A percentile compares a stretch with the other conserved stretches of the same genome.
Evolutionary conservation across 2,888 invertebrate species (phyloP).

Genomic region (Lissonota sp.): DNA sequence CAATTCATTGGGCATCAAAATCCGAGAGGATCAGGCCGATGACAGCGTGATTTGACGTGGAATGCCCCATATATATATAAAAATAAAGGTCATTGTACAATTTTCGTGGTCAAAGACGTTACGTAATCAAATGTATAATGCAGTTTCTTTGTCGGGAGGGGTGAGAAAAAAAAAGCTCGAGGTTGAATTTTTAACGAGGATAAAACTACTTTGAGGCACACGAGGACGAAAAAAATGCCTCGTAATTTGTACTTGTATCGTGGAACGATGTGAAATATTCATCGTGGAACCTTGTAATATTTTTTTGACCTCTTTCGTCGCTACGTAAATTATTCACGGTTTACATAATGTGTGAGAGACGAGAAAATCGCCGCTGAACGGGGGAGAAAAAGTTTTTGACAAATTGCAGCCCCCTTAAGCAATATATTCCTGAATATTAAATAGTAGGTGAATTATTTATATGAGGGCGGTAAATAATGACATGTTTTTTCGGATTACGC

Average conservation of each 20-base stretch:
- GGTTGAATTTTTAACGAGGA: neutral
- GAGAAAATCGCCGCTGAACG: neutral
- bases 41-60: no score
- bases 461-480: slow-evolving; percentile 16
- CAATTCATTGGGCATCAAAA: no score
- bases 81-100: neutral
- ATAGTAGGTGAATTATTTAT: slow-evolving; percentile 9
- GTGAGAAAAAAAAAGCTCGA: neutral
- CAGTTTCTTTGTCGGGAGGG: neutral
- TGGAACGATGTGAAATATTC: slow-evolving; percentile 6
- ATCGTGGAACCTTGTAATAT: slow-evolving; percentile 48
- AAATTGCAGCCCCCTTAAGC: neutral
- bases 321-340: slow-evolving; percentile 37
- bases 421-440: slow-evolving; percentile 28
- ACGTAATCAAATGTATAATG: neutral
- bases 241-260: slow-evolving; percentile 36
- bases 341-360: neutral
- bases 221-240: slow-evolving; percentile 27
- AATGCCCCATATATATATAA: no score
- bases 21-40: no score
- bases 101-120: neutral
- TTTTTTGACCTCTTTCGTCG: slow-evolving; percentile 41
- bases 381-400: slow-evolving; percentile 11
- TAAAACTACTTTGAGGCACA: slow-evolving; percentile 39
- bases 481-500: no score